Evolutionary conservation across 1,140 invertebrate species (phyloP).

Genomic region (Hycleus cichorii): DNA sequence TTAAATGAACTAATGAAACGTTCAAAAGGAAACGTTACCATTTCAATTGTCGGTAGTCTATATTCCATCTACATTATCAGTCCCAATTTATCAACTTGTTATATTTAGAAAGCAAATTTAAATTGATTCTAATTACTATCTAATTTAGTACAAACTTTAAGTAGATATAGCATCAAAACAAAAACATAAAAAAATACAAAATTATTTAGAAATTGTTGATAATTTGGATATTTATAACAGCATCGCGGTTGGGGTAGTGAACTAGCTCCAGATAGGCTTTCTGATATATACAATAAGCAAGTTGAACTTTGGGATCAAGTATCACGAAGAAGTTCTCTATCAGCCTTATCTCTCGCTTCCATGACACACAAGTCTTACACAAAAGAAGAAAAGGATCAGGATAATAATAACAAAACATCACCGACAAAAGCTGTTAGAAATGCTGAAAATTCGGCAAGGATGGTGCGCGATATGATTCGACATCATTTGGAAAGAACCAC

Average conservation of each 20-base stretch:
- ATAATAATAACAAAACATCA: conserved; percentile 70
- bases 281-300: conserved; percentile 71
- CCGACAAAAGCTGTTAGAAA: conserved; percentile 53
- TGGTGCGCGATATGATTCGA: conserved; percentile 50
- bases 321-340: conserved; percentile 75
- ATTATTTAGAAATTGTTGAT: too few relatives aligned
- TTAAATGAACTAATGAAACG: background rate
- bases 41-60: too few relatives aligned
- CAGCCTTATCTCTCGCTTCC: conserved; percentile 79
- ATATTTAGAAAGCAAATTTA: conserved; percentile 8
- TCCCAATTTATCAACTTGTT: conserved; percentile 15
- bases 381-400: conserved; percentile 80
- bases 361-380: conserved; percentile 73
- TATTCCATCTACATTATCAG: background rate
- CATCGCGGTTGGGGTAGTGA: conserved; percentile 84
- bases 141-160: too few relatives aligned
- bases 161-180: too few relatives aligned
- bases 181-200: too few relatives aligned
- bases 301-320: conserved; percentile 84
- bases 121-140: background rate
- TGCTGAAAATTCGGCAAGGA: conserved; percentile 44
- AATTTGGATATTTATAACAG: conserved; percentile 45
- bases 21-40: too few relatives aligned
- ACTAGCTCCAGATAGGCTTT: conserved; percentile 69
- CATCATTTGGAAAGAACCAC: conserved; percentile 66